Evolutionary conservation across 2,888 invertebrate genomes (phyloP).

Genomic region (Ophraella communa): DNA sequence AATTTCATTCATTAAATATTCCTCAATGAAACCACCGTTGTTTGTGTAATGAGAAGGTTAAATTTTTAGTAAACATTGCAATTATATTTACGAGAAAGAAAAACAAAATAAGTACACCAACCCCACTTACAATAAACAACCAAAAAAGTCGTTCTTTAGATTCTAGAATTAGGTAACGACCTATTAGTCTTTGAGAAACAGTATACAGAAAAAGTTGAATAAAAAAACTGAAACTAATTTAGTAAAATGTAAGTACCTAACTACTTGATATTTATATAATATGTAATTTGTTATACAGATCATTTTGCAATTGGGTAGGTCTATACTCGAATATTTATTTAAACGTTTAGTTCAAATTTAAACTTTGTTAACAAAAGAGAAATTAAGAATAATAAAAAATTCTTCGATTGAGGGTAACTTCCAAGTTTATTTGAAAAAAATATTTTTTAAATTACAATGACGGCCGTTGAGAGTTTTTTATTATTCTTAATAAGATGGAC

Average conservation of each 20-base stretch:
- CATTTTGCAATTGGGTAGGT: no score
- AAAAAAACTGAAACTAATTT: neutral
- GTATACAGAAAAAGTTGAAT: neutral
- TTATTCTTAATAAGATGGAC: no score
- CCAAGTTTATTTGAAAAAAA: no score
- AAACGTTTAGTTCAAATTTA: no score
- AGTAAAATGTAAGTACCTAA: neutral
- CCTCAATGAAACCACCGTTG: slow-evolving; percentile 1
- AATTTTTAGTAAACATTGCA: neutral
- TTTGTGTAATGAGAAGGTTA: neutral
- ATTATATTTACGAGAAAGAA: neutral
- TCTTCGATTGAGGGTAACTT: no score
- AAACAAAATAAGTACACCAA: neutral
- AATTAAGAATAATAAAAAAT: no score
- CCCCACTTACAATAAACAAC: neutral
- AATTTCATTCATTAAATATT: slow-evolving; percentile 6
- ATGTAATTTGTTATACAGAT: no score
- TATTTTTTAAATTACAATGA: no score
- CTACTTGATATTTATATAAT: neutral
- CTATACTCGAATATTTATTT: no score
- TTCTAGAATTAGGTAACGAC: neutral
- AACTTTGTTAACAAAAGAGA: no score
- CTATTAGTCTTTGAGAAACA: neutral
- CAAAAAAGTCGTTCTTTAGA: neutral
- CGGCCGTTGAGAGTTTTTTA: no score